A percentile compares a stretch with the other conserved stretches of the same genome.
These are phyloP conservation scores for Rhinoderma darwinii DNA, from an alignment of 2,113 vertebrate genomes.

Conservation along the genomic window DNA sequence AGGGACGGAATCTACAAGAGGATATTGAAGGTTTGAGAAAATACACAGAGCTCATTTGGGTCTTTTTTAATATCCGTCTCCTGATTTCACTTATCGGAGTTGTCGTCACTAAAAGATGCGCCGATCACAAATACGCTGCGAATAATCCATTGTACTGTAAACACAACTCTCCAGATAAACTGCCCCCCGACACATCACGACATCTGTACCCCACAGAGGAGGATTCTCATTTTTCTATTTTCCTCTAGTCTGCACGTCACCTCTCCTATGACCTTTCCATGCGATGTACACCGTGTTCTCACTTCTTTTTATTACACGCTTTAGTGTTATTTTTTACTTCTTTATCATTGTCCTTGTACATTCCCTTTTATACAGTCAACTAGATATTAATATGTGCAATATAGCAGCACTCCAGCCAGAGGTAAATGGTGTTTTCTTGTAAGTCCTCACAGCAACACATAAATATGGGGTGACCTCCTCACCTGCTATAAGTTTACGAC, in stretches of 20 bases:
- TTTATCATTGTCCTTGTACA: not conserved
- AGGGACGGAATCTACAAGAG: constrained; percentile 3
- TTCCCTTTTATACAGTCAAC: not conserved
- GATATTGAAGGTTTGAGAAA: constrained; percentile 32
- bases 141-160: not conserved
- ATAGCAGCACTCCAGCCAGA: no score
- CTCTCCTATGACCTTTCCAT: no score
- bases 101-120: not conserved
- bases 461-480: no score
- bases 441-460: no score
- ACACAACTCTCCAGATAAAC: not conserved
- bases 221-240: not conserved
- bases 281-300: not conserved
- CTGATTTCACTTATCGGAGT: not conserved
- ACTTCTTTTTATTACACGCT: not conserved
- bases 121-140: not conserved
- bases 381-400: not conserved
- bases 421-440: no score
- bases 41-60: not conserved
- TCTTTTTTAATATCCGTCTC: constrained; percentile 42
- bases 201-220: not conserved
- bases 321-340: not conserved
- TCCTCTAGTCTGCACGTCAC: not conserved
- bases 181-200: not conserved
- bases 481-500: no score